Conservation (phyloP, 2,113 vertebrate genomes). For the Pteronura brasiliensis region DNA sequence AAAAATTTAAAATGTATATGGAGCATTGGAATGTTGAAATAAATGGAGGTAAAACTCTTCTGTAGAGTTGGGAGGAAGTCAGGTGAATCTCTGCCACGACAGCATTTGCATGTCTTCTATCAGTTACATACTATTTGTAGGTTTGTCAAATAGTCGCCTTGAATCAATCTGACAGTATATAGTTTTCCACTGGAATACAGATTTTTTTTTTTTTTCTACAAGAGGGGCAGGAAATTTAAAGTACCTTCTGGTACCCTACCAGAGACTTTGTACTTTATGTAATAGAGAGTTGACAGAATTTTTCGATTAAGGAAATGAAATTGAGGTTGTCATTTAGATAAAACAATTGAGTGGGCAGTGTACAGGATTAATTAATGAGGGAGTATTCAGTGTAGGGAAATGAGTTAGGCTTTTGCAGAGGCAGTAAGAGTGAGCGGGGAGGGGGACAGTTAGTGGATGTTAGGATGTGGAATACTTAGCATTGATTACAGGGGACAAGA, state of each 20-base stretch:
- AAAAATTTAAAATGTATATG: not conserved
- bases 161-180: not conserved
- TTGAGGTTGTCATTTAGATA: not conserved
- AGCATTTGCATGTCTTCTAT: not conserved
- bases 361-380: not conserved
- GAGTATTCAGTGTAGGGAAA: not conserved
- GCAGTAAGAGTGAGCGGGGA: not conserved
- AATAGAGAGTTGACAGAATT: not conserved
- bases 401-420: not conserved
- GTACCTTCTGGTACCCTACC: not conserved
- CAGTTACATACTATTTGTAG: not conserved
- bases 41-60: not conserved
- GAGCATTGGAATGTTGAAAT: not conserved
- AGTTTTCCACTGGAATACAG: not conserved
- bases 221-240: not conserved
- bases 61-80: not conserved
- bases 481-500: not conserved
- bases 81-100: not conserved
- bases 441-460: not conserved
- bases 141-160: not conserved
- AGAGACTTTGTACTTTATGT: not conserved
- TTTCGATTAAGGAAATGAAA: not conserved
- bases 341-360: not conserved
- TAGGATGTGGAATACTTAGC: not conserved
- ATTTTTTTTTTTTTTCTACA: not conserved